A percentile compares a stretch with the other conserved stretches of the same genome.
These are phyloP conservation scores for Gymnocypris eckloni DNA, from an alignment of 2,797 vertebrate genomes.

Conservation along the genomic window DNA sequence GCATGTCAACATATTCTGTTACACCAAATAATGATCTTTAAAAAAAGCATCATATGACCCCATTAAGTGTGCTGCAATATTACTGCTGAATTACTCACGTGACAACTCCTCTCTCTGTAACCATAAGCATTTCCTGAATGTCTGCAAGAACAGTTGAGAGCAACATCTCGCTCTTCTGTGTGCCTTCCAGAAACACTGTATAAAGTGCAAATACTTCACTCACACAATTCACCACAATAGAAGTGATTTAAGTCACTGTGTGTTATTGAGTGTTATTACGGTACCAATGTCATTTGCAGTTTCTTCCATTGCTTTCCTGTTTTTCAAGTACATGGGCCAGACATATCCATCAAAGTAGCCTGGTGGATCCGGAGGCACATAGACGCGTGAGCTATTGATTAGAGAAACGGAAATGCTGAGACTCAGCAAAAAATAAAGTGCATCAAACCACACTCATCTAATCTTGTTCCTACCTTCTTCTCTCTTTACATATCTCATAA, in stretches of 20 bases:
- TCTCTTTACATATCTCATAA: slow-evolving; percentile 88
- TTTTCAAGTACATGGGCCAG: slow-evolving; percentile 94
- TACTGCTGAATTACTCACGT: neutral
- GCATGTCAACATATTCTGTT: no score
- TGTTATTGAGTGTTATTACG: neutral
- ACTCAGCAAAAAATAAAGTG: neutral
- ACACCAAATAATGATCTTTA: no score
- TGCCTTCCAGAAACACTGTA: slow-evolving; percentile 42
- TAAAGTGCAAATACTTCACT: slow-evolving; percentile 14
- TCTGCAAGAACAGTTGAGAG: slow-evolving; percentile 31
- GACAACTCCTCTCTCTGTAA: neutral
- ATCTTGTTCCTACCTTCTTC: slow-evolving; percentile 81
- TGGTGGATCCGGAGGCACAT: slow-evolving; percentile 87
- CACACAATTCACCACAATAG: neutral
- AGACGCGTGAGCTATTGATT: slow-evolving; percentile 81
- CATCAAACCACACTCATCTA: neutral
- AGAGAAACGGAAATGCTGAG: slow-evolving; percentile 49
- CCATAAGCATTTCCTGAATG: slow-evolving; percentile 26
- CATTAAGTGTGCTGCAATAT: neutral
- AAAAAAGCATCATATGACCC: no score
- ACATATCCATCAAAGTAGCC: slow-evolving; percentile 91
- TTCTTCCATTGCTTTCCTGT: slow-evolving; percentile 82
- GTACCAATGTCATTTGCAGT: slow-evolving; percentile 77
- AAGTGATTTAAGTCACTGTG: neutral
- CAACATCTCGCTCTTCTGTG: slow-evolving; percentile 9